Percentiles rank a stretch among this genome's conserved stretches.
Conservation (phyloP, 2,888 invertebrate species). For the Drosophila greeni region DNA sequence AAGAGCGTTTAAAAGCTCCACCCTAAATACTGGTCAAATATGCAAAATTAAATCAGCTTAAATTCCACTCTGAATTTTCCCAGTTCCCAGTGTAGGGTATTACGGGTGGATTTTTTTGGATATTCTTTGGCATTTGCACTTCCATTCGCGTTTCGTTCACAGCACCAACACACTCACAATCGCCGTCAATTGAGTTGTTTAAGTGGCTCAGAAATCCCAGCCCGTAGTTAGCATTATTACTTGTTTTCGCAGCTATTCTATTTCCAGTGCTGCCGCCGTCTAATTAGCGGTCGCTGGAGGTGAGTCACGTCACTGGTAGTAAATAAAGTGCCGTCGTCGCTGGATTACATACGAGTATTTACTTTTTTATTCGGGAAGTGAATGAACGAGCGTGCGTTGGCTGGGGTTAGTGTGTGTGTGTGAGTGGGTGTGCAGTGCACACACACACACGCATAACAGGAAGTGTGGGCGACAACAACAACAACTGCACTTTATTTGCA, state of each 20-base stretch:
- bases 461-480: conserved; percentile 8
- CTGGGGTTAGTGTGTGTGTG: too few species aligned
- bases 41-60: background rate
- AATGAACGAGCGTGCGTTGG: conserved; percentile 55
- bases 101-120: background rate
- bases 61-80: background rate
- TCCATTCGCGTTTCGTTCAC: conserved; percentile 3
- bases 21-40: background rate
- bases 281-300: conserved; percentile 29
- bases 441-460: background rate
- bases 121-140: conserved; percentile 1
- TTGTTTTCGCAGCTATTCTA: conserved; percentile 40
- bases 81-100: background rate
- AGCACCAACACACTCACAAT: background rate
- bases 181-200: conserved; percentile 16
- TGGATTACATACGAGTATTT: conserved; percentile 29
- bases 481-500: conserved; percentile 8
- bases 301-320: conserved; percentile 35
- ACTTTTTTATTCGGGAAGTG: conserved; percentile 41
- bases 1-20: too few species aligned
- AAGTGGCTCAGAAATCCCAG: conserved; percentile 31
- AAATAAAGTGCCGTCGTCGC: conserved; percentile 21
- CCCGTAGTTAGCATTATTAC: conserved; percentile 11
- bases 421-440: background rate
- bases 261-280: conserved; percentile 19